Base-by-base conservation (phyloP, 2,888 invertebrate species). In the Cryptocheilus praepositus region DNA sequence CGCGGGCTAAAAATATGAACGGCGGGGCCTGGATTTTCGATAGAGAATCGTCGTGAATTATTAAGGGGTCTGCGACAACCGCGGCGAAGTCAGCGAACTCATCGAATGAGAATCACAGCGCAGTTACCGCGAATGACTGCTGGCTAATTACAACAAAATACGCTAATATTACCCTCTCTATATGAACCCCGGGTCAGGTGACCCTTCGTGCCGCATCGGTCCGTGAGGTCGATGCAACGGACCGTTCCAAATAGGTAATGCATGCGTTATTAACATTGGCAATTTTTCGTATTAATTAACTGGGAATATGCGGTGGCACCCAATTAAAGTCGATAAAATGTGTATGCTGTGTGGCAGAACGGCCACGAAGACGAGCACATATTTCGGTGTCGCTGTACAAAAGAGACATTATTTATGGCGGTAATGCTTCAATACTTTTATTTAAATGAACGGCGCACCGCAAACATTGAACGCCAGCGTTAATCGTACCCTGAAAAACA, bases 251-350 rank as follows among this genome's bases (percentile, higher is more conserved):
- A 74, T 71, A 75, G 75, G 79, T 82, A 82, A 81, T 82, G 80
- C 82, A 81, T 82, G 77, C 74, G 80, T 82, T 82, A 82, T 81
- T 83, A 82, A 80, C 83, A 77, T 72, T 72, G 74, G 73, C 76
- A 81, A 76, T 83, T 83, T 83, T 82, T 83, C 79, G 77, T 76
- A 83, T 79, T 80, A 82, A 83, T 80, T 81, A 81, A 79, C 77
- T 69, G 74, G 72, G 75, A 75, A 78, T 80, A 76, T 77, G 77
- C 74, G 70, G 72, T 67, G 70, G 62, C 68, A 72, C 65, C 73
- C 70, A 78, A 82, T 82, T 80, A 81, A 81, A 80, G 73, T 75
- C 73, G 77, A 79, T 79, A 79, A 79, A 79, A 79, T 77, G 79
- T 74, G 73, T 62, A 75, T 75, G 71, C 70, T 64, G 54, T 5